phyloP scores from a whole-genome alignment of 2,888 invertebrate species.

The Apeira syringaria region DNA sequence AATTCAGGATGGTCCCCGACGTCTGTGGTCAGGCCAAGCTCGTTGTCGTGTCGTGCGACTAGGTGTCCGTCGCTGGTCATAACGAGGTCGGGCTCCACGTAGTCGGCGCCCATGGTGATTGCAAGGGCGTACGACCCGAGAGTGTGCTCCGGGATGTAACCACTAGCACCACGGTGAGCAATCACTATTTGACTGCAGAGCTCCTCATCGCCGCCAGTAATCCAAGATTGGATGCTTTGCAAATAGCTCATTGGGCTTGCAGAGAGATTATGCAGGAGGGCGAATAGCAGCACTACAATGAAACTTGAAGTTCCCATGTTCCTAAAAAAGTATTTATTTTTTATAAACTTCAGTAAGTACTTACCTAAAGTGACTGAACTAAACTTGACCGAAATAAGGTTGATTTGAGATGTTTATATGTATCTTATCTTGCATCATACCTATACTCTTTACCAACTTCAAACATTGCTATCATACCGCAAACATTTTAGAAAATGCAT shows the following conservation, averaged over 20 bases:
- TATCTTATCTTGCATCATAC: too few relatives aligned
- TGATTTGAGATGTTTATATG: too few relatives aligned
- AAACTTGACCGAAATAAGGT: too few relatives aligned
- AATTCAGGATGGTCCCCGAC: conserved; percentile 58
- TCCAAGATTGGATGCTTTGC: conserved; percentile 1
- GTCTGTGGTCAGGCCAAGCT: conserved; percentile 61
- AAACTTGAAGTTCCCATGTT: too few relatives aligned
- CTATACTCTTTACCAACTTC: too few relatives aligned
- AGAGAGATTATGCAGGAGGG: conserved; percentile 5
- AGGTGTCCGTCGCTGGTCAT: conserved; percentile 66
- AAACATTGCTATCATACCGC: too few relatives aligned
- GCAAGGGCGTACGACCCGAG: conserved; percentile 70
- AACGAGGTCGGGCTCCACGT: conserved; percentile 72
- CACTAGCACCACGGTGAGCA: conserved; percentile 29
- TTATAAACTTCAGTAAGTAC: too few relatives aligned
- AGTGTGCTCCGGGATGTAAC: conserved; percentile 67
- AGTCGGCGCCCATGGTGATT: conserved; percentile 70
- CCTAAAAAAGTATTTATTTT: too few relatives aligned
- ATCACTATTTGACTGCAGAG: conserved; percentile 34
- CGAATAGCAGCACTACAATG: conserved; percentile 1
- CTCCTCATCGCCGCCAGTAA: conserved; percentile 3
- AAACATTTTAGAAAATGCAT: too few relatives aligned
- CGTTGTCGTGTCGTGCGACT: conserved; percentile 70
- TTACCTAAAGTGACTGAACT: too few relatives aligned
- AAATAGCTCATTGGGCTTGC: not conserved